phyloP scores from a whole-genome alignment of 2,113 vertebrate genomes.

The Vicugna pacos region DNA sequence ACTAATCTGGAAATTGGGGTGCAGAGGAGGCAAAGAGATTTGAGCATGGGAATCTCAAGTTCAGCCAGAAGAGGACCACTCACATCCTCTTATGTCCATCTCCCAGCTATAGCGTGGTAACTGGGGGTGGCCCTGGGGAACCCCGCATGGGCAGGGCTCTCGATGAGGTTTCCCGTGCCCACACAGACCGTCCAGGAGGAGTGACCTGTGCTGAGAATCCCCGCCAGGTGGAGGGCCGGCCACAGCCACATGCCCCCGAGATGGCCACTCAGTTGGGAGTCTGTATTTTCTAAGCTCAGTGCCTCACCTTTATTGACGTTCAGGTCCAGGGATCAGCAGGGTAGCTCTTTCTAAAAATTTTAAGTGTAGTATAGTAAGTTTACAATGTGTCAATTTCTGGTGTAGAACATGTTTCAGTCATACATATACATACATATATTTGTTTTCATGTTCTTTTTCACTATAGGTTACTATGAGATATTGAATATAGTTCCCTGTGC shows the following conservation, averaged over 20 bases:
- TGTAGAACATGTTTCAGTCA: too few species aligned
- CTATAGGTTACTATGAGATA: too few species aligned
- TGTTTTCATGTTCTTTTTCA: too few species aligned
- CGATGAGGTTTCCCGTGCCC: background rate
- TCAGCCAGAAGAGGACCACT: background rate
- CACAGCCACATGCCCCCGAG: fast-evolving
- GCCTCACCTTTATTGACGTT: background rate
- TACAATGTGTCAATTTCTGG: too few species aligned
- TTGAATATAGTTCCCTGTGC: too few species aligned
- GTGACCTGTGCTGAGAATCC: background rate
- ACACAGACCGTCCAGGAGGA: background rate
- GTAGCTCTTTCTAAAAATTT: background rate
- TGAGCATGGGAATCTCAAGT: background rate
- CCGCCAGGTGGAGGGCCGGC: fast-evolving
- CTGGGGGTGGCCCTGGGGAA: background rate
- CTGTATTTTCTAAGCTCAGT: background rate
- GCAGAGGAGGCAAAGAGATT: background rate
- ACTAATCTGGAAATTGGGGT: background rate
- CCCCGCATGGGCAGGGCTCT: fast-evolving
- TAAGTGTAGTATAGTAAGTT: too few species aligned
- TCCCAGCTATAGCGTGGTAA: too few species aligned
- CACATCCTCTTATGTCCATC: background rate
- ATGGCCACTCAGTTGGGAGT: background rate
- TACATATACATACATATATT: too few species aligned
- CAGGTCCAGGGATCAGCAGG: background rate